Evolutionary conservation across 2,113 vertebrate species (phyloP).

Genomic region (Megaceryle torquata): DNA sequence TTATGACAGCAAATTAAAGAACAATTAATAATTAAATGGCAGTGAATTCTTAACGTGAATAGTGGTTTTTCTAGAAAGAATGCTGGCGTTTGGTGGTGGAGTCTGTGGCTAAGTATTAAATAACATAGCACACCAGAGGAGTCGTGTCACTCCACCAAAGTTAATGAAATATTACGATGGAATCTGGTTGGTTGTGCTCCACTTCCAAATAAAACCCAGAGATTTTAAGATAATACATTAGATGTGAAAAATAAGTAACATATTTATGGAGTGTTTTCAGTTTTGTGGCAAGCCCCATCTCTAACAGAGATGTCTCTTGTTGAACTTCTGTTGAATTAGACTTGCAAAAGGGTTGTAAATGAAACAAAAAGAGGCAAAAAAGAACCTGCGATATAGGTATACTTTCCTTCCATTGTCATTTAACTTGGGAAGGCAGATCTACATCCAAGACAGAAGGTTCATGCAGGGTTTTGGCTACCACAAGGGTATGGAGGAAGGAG

Average conservation of each 20-base stretch:
- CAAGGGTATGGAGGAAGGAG: neutral
- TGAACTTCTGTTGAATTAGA: neutral
- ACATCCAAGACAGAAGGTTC: neutral
- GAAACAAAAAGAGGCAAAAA: neutral
- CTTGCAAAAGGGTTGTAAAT: neutral
- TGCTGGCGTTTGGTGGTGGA: neutral
- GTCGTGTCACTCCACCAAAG: neutral
- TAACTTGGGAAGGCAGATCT: neutral
- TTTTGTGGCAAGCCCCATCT: neutral
- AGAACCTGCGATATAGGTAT: neutral
- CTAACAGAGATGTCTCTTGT: neutral
- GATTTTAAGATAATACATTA: neutral
- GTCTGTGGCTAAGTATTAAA: neutral
- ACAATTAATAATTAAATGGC: slow-evolving; percentile 64
- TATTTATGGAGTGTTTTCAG: neutral
- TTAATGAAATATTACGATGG: neutral
- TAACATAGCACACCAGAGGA: neutral
- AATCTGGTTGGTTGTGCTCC: neutral
- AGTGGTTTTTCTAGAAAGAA: slow-evolving; percentile 14
- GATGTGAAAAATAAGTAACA: neutral
- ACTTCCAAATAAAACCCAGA: neutral
- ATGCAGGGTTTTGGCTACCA: neutral
- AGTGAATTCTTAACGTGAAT: slow-evolving; percentile 22
- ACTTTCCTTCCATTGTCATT: neutral
- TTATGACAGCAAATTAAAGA: slow-evolving; percentile 65